Evolutionary conservation across 2,888 invertebrate genomes (phyloP).

Genomic region (Amphipyra tragopoginis): DNA sequence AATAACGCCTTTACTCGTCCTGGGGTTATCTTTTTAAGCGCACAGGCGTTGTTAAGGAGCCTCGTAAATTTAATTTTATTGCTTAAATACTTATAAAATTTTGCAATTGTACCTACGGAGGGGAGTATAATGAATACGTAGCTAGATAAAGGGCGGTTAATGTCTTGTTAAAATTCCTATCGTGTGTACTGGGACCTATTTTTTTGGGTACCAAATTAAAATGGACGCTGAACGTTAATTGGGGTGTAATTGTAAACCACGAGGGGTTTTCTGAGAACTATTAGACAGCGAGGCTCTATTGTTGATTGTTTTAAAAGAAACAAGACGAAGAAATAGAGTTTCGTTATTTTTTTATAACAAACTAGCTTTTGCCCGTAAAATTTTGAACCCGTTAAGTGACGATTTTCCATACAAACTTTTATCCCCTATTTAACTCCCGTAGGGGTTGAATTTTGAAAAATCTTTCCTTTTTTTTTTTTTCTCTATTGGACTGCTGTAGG

Average conservation of each 20-base stretch:
- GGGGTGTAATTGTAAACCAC: constrained; percentile 39
- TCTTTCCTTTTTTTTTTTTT: too few relatives aligned
- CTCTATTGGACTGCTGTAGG: too few relatives aligned
- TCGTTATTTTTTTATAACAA: not conserved
- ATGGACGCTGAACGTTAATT: constrained; percentile 39
- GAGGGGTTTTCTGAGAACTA: constrained; percentile 3
- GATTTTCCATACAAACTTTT: too few relatives aligned
- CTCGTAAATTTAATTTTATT: constrained; percentile 80
- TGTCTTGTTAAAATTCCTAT: constrained; percentile 64
- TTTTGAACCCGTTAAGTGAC: too few relatives aligned
- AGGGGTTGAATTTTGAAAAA: too few relatives aligned
- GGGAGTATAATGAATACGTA: constrained; percentile 64
- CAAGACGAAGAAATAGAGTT: not conserved
- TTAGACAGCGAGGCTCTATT: constrained; percentile 1
- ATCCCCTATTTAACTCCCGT: too few relatives aligned
- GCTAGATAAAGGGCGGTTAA: constrained; percentile 57
- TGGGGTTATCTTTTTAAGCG: constrained; percentile 78
- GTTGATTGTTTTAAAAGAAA: not conserved
- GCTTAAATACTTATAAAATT: constrained; percentile 75
- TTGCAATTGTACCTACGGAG: constrained; percentile 68
- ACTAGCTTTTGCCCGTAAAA: too few relatives aligned
- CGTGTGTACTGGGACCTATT: constrained; percentile 52
- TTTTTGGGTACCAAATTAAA: constrained; percentile 48
- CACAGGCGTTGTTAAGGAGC: constrained; percentile 70
- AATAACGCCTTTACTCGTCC: constrained; percentile 77